Percentiles rank a stretch among this genome's conserved stretches.
Conservation (phyloP, 2,888 invertebrate species). For the Lathronympha strigana region DNA sequence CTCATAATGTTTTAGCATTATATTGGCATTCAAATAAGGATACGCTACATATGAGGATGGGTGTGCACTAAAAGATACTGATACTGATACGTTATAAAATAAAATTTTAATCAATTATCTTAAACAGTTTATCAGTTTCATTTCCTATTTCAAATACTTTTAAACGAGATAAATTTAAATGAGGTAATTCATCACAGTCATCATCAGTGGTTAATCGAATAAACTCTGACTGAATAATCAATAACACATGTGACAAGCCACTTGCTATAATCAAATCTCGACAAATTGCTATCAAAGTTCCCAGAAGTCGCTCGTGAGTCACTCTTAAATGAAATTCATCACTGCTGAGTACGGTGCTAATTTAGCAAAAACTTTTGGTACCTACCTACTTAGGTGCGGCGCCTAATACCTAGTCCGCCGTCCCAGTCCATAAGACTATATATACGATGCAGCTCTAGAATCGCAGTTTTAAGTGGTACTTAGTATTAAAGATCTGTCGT, state of each 20-base stretch:
- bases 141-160: no score
- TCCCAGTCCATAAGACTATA: no score
- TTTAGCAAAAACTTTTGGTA: conserved; percentile 55
- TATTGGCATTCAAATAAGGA: no score
- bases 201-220: background rate
- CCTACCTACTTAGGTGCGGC: conserved; percentile 91
- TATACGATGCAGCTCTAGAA: no score
- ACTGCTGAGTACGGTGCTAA: background rate
- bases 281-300: conserved; percentile 18
- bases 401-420: conserved; percentile 86
- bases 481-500: no score
- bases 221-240: background rate
- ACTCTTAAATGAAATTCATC: conserved; percentile 3
- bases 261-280: conserved; percentile 15
- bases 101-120: no score
- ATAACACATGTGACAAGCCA: conserved; percentile 1
- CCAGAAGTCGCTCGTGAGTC: conserved; percentile 12
- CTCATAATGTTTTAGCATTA: no score
- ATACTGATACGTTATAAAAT: no score
- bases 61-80: no score
- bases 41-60: no score
- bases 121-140: no score
- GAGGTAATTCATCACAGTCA: background rate
- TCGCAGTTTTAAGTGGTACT: no score
- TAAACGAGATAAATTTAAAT: background rate